Base-by-base conservation (phyloP, 2,888 invertebrate species). In the Coenonympha arcania region DNA sequence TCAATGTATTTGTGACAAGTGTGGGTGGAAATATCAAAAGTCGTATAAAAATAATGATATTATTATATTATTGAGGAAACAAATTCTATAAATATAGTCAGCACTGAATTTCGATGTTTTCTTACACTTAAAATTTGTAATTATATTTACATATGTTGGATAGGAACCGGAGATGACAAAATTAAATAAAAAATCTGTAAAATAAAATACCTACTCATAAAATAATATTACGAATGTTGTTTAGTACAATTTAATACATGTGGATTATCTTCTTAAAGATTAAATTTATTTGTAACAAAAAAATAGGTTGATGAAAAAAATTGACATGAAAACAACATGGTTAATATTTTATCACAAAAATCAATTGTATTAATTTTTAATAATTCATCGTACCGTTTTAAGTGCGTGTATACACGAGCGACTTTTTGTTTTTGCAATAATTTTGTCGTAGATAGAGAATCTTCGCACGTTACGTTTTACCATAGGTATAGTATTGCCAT, bases 91-190 rank as follows among this genome's bases (percentile, higher is more conserved):
- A 72, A 63, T 61, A 77, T 80, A 79, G 77, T 68, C 73, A 79
- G 84, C 84, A 84, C 83, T 83, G 83, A 83, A 79, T 77, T 82
- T 82, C 74, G 76, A 83, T 82, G 81, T 83, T 81, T 76, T 80
- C 76, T 73, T 73, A 76, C 83, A 83, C 83, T 57, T 70, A 71
- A 68, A 73, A 68, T 73, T 73, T 74, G 75, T 79, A 69, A 71
- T 73, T 79, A 77, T 79, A 81, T 80, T 76, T 81, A 83, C 74
- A 78, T 73, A 72, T 68, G 73, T 77, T 79, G 76, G 55, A 47
- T 11, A 59, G 33, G 44, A 58, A 62, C 60, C 62, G 33, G 52
- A 60, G 66, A 62, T 66, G 64, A 65, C 43, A 20, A 43, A 61
- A 62, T 58, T 63, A 61, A 66, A 58, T 59, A 50, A n/a, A n/a